Evolutionary conservation across 2,113 vertebrate genomes (phyloP).

Genomic region (Numenius arquata): DNA sequence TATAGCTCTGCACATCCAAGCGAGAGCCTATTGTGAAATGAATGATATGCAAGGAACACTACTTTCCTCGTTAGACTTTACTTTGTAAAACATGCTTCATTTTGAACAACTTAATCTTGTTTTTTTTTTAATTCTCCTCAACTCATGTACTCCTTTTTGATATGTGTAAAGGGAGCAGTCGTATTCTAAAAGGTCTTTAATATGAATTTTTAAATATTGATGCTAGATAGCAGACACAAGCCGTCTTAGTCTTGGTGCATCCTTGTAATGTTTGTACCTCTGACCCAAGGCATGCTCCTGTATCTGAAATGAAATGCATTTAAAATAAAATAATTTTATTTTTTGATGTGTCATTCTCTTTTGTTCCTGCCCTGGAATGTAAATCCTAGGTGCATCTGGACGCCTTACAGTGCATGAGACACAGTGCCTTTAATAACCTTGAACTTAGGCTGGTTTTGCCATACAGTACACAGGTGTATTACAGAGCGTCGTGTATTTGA

Average conservation of each 20-base stretch:
- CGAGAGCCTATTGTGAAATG: background rate
- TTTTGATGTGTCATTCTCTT: background rate
- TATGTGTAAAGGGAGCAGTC: background rate
- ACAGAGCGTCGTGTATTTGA: fast-evolving
- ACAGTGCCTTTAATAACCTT: background rate
- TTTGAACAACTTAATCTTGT: background rate
- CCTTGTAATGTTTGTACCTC: background rate
- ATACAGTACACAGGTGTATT: background rate
- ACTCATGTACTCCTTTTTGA: background rate
- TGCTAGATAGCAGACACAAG: background rate
- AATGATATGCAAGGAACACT: background rate
- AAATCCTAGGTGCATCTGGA: background rate
- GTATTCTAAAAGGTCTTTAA: background rate
- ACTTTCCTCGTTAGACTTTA: background rate
- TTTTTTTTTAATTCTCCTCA: background rate
- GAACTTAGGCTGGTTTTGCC: background rate
- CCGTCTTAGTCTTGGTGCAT: background rate
- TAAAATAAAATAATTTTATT: background rate
- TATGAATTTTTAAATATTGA: background rate
- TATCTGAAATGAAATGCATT: background rate
- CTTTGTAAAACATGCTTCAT: background rate
- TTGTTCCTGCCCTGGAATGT: background rate
- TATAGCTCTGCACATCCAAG: background rate
- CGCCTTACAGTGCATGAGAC: background rate
- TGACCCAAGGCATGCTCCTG: background rate